Evolutionary conservation across 2,797 vertebrate genomes (phyloP).

Genomic region (Sternarchorhynchus goeldii): DNA sequence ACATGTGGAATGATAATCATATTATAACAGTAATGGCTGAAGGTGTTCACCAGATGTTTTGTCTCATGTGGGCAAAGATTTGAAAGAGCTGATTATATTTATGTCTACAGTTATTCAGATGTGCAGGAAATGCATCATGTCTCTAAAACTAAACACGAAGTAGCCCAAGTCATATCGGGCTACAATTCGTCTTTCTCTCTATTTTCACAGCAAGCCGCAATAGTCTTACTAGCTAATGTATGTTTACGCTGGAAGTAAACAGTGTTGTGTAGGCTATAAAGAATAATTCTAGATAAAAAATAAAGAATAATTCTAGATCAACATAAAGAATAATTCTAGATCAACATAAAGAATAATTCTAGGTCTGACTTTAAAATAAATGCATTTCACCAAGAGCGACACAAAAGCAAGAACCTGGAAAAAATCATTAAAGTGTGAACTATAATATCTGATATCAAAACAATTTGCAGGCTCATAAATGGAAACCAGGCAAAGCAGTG

Average conservation of each 20-base stretch:
- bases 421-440: neutral
- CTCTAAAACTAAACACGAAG: constrained; percentile 11
- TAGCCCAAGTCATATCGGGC: no score
- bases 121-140: constrained; percentile 14
- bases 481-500: neutral
- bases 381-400: neutral
- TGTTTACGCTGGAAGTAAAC: constrained; percentile 33
- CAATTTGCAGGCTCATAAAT: neutral
- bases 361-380: neutral
- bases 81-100: constrained; percentile 20
- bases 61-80: constrained; percentile 9
- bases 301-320: no score
- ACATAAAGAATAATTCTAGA: constrained; percentile 7
- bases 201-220: constrained; percentile 12
- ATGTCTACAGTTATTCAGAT: constrained; percentile 40
- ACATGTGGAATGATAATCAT: constrained; percentile 73
- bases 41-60: neutral
- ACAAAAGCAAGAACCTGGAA: neutral
- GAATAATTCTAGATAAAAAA: no score
- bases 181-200: neutral
- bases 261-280: constrained; percentile 32
- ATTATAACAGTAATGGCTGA: neutral
- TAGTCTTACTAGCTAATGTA: neutral
- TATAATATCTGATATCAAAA: neutral
- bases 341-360: no score